Percentiles rank a stretch among this genome's conserved stretches.
These are phyloP conservation scores for Trichogramma pretiosum DNA, from an alignment of 1,140 invertebrate genomes.

Conservation along the genomic window DNA sequence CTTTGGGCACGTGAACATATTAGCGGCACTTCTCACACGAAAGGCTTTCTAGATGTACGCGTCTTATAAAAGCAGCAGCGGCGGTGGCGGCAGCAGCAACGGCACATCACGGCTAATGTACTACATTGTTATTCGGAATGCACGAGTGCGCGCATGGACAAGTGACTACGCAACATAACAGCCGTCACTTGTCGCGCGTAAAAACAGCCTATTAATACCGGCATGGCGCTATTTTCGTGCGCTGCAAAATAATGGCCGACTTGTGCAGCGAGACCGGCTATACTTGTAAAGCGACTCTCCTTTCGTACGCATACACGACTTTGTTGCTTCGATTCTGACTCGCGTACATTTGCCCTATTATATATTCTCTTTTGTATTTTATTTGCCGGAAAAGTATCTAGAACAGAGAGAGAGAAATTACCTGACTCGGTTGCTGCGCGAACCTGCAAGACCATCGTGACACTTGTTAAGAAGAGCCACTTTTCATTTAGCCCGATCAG, in stretches of 20 bases:
- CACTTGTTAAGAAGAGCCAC: too few relatives aligned
- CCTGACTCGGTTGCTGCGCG: too few relatives aligned
- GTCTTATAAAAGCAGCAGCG: too few relatives aligned
- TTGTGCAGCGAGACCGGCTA: neutral
- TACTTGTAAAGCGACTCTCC: neutral
- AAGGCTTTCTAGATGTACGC: too few relatives aligned
- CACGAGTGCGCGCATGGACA: slow-evolving; percentile 8
- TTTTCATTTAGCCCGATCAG: too few relatives aligned
- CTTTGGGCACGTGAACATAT: slow-evolving; percentile 15
- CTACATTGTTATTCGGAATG: slow-evolving; percentile 27
- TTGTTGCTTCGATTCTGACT: too few relatives aligned
- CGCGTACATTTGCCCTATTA: too few relatives aligned
- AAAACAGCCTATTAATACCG: slow-evolving; percentile 32
- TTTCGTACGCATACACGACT: too few relatives aligned
- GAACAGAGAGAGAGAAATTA: too few relatives aligned
- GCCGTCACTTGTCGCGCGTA: slow-evolving; percentile 28
- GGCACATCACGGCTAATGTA: slow-evolving; percentile 15
- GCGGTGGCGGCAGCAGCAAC: slow-evolving; percentile 12
- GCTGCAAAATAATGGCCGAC: slow-evolving; percentile 5
- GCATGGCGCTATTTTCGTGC: slow-evolving; percentile 26
- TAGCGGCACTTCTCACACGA: slow-evolving; percentile 20
- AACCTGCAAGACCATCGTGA: too few relatives aligned
- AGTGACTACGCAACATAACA: slow-evolving; percentile 34
- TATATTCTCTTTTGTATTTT: too few relatives aligned
- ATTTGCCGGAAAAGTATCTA: too few relatives aligned